Evolutionary conservation across 92 coral and sea anemone species (phyloP).

Genomic region (Zoanthus gigantus): DNA sequence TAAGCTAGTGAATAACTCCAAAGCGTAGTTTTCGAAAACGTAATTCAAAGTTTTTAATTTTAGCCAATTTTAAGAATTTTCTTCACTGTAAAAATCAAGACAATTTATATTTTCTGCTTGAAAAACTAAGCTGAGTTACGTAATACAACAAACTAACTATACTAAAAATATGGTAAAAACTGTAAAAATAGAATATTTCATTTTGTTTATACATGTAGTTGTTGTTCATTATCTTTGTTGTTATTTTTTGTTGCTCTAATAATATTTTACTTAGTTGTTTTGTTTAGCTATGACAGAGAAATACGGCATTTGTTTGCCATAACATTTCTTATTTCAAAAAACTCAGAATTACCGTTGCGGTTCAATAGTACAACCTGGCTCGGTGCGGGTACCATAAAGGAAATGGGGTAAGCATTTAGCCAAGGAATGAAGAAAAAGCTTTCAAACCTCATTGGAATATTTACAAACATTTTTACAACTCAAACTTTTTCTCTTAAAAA

Average conservation of each 20-base stretch:
- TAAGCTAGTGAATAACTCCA: neutral
- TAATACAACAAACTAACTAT: neutral
- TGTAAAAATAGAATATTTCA: neutral
- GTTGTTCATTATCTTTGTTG: neutral
- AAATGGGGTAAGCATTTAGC: neutral
- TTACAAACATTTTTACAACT: neutral
- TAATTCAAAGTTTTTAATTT: neutral
- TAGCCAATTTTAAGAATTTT: too few species aligned
- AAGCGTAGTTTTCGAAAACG: neutral
- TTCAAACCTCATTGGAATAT: neutral
- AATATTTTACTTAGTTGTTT: neutral
- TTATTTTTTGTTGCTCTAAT: neutral
- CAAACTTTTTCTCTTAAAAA: neutral
- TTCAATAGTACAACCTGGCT: conserved; percentile 15
- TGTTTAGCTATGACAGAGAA: neutral
- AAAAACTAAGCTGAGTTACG: neutral
- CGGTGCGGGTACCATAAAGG: conserved; percentile 38
- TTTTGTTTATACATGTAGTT: neutral
- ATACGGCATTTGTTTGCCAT: neutral
- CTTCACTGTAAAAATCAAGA: too few species aligned
- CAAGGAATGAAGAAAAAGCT: neutral
- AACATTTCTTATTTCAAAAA: too few species aligned
- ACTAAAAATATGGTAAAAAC: neutral
- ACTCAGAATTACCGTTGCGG: conserved; percentile 12
- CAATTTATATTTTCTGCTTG: neutral